These are phyloP conservation scores for Chelidonichthys spinosus DNA, from an alignment of 2,797 vertebrate species.

Conservation along the genomic window DNA sequence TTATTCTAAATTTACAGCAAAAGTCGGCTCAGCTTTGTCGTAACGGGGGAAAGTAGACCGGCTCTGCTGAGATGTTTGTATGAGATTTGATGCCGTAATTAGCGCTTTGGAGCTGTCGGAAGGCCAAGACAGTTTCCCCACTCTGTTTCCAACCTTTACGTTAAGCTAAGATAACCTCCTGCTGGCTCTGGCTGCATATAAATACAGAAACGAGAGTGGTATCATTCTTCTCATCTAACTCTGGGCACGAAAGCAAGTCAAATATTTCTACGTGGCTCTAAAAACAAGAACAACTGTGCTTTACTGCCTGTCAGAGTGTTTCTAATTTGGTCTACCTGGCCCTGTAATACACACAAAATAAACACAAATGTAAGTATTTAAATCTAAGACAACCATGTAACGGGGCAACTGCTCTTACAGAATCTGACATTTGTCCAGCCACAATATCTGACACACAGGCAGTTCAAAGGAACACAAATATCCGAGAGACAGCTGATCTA, in stretches of 20 bases:
- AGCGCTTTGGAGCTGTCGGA: neutral
- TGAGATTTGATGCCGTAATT: neutral
- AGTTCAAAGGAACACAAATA: slow-evolving; percentile 35
- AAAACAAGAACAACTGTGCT: neutral
- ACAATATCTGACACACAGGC: slow-evolving; percentile 33
- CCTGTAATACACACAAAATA: slow-evolving; percentile 22
- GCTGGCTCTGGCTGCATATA: neutral
- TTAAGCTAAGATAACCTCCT: slow-evolving; percentile 5
- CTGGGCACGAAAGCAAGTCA: neutral
- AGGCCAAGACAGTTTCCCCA: neutral
- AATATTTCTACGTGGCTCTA: neutral
- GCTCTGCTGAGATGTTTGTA: neutral
- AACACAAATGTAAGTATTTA: slow-evolving; percentile 28
- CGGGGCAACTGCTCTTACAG: slow-evolving; percentile 15
- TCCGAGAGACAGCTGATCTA: slow-evolving; percentile 13
- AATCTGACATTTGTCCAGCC: slow-evolving; percentile 42
- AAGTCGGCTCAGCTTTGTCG: neutral
- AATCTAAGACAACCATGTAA: slow-evolving; percentile 46
- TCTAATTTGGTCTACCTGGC: slow-evolving; percentile 33
- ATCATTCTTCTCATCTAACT: neutral
- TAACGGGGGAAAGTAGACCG: neutral
- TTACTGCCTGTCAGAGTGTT: slow-evolving; percentile 27
- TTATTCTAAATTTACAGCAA: neutral
- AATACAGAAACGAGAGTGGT: neutral
- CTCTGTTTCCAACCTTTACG: neutral